Percentiles rank a stretch among this genome's conserved stretches.
Conservation (phyloP, 2,797 vertebrate species). For the Sternotherus odoratus region DNA sequence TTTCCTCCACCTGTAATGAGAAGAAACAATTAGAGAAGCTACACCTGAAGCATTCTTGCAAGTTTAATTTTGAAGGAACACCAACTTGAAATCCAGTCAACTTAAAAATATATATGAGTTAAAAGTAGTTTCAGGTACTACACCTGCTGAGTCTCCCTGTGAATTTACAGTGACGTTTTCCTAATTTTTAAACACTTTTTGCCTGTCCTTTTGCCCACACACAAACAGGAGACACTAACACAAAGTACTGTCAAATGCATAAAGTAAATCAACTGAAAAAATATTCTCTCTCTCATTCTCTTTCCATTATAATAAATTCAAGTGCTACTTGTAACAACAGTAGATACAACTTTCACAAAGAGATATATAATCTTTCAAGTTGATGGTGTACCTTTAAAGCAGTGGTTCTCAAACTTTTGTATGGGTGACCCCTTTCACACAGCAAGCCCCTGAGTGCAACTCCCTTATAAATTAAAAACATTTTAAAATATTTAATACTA, state of each 20-base stretch:
- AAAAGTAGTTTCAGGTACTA: not conserved
- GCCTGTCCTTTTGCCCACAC: rapidly evolving
- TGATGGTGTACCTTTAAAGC: not conserved
- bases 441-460: too few species aligned
- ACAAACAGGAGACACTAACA: not conserved
- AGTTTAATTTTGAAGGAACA: not conserved
- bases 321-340: not conserved
- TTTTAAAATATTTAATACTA: too few species aligned
- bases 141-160: not conserved
- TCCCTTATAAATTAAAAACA: too few species aligned
- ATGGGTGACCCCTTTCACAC: too few species aligned
- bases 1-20: constrained; percentile 59
- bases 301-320: not conserved
- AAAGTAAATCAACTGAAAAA: not conserved
- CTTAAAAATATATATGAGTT: not conserved
- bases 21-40: constrained; percentile 13
- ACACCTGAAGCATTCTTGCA: not conserved
- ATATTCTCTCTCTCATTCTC: not conserved
- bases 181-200: not conserved
- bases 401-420: too few species aligned
- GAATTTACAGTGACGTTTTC: not conserved
- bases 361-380: not conserved
- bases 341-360: not conserved
- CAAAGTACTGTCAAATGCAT: not conserved
- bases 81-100: not conserved